Base-by-base conservation (phyloP, 2,113 vertebrate genomes). In the Pipa parva region DNA sequence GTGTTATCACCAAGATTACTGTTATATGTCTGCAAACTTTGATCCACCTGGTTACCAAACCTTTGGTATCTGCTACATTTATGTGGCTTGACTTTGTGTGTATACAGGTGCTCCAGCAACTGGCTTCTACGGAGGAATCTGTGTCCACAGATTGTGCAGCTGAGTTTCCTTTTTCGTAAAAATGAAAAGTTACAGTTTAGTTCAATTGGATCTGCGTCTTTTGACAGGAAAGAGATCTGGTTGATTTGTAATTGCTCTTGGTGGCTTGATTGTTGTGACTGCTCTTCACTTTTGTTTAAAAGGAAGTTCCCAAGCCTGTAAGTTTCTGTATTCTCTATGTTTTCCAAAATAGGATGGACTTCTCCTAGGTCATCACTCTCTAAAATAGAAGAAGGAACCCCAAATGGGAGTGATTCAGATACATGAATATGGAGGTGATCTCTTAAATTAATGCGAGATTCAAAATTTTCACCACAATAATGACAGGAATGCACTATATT, bases 91-190 rank as follows among this genome's bases (percentile, higher is more conserved):
- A 91, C 91, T 7, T 92, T 92, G 80, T 97, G 95, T 0, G 79
- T 80, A 77, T 94, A 96, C 92, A 95, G 95, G 86, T 98, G 96
- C 64, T 98, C 95, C 39, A 96, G 89, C 75, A 98, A 84, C 72
- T 93, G 93, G 72, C 91, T 94, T 81, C 94, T 94, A 37, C 93
- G 91, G 31, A 89, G 79, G 63, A 95, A 99, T 2, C 83, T 77
- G 72, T 91, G 87, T 75, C 93, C 91, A 48, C 97, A 99, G 51
- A 98, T 77, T 0, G 85, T 90, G 71, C 97, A 99, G 24, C 83
- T 87, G 36, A 97, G 82, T 83, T 95, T 99, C 36, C 94, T 89
- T 77, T 94, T 97, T 11, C 94, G 90, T 0, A 93, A 90, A 75
- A 93, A 92, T 33, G 87, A 86, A 72, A 90, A 83, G 75, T 90